A percentile compares a stretch with the other conserved stretches of the same genome.
phyloP scores from a whole-genome alignment of 1,140 invertebrate species.

The Colletes latitarsis region DNA sequence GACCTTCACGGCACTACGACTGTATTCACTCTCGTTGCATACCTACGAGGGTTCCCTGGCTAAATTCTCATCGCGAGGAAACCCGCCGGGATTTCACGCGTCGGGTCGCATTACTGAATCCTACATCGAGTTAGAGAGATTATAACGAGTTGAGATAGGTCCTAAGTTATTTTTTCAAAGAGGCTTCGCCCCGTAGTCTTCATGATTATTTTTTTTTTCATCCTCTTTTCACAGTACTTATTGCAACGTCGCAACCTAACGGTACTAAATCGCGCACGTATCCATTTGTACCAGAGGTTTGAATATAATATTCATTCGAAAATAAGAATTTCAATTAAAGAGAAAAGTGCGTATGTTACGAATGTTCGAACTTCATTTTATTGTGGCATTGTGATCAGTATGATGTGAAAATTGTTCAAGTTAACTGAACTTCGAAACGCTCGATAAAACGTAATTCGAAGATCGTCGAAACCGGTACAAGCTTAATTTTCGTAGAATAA shows the following conservation, averaged over 20 bases:
- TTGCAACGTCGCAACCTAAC: neutral
- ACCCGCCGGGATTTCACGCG: constrained; percentile 73
- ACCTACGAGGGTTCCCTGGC: constrained; percentile 40
- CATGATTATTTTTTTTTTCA: constrained; percentile 22
- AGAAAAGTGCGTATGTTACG: too few relatives aligned
- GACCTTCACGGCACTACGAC: neutral
- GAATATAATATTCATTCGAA: too few relatives aligned
- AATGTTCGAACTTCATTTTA: too few relatives aligned
- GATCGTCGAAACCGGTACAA: too few relatives aligned
- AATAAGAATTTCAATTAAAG: too few relatives aligned
- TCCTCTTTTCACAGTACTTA: neutral
- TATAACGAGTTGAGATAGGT: constrained; percentile 67
- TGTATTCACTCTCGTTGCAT: constrained; percentile 14
- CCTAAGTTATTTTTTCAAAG: constrained; percentile 27
- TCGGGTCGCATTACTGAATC: constrained; percentile 72
- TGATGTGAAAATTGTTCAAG: too few relatives aligned
- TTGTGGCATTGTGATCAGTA: too few relatives aligned
- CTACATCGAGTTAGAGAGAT: constrained; percentile 70
- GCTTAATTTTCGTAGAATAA: too few relatives aligned
- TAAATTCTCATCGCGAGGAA: constrained; percentile 51
- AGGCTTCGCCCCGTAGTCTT: neutral
- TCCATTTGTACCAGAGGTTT: too few relatives aligned
- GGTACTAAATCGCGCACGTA: too few relatives aligned
- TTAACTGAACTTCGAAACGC: too few relatives aligned
- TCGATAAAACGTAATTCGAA: too few relatives aligned